A percentile compares a stretch with the other conserved stretches of the same genome.
phyloP scores from a whole-genome alignment of 2,888 invertebrate genomes.

The Pyrocoelia pectoralis region DNA sequence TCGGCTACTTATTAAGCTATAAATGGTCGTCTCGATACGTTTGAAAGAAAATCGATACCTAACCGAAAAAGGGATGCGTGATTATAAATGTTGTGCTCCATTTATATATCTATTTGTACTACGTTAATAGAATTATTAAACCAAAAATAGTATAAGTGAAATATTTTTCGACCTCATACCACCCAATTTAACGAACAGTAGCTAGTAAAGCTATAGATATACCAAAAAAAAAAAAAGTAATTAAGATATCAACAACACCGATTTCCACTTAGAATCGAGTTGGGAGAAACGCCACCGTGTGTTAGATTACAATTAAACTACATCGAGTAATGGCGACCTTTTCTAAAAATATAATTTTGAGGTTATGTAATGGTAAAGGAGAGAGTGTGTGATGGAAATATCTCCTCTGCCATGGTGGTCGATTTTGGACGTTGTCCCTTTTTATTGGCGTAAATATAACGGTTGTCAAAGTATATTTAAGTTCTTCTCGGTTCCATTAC shows the following conservation, averaged over 20 bases:
- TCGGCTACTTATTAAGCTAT: too few relatives aligned
- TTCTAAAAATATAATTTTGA: neutral
- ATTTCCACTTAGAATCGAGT: constrained; percentile 37
- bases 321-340: neutral
- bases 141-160: neutral
- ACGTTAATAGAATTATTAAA: neutral
- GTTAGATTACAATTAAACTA: constrained; percentile 49
- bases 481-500: neutral
- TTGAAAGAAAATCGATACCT: too few relatives aligned
- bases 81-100: too few relatives aligned
- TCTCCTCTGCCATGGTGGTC: constrained; percentile 24
- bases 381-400: neutral
- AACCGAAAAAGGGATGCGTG: too few relatives aligned
- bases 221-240: constrained; percentile 22
- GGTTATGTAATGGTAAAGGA: neutral
- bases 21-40: too few relatives aligned
- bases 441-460: constrained; percentile 17
- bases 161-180: constrained; percentile 20
- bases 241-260: constrained; percentile 40
- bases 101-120: too few relatives aligned
- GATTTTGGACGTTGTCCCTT: constrained; percentile 2
- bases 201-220: constrained; percentile 28
- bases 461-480: constrained; percentile 8
- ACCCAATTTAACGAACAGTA: constrained; percentile 37
- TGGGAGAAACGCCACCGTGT: constrained; percentile 30